Percentiles rank a stretch among this genome's conserved stretches.
Conservation (phyloP, 2,888 invertebrate genomes). For the Slavum lentiscoides region DNA sequence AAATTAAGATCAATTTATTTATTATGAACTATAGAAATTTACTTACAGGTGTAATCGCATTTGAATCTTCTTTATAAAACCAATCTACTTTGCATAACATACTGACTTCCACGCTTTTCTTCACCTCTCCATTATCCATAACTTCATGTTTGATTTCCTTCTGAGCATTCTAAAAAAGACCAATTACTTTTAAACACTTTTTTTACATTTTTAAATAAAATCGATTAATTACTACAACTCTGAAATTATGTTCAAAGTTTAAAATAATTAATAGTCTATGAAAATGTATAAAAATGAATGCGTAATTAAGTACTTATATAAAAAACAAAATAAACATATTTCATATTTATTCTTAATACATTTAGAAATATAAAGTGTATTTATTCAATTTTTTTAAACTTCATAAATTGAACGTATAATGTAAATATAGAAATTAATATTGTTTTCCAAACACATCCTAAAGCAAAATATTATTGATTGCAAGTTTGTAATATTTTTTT, state of each 20-base stretch:
- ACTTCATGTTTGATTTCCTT: slow-evolving; percentile 61
- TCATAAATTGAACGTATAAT: too few species aligned
- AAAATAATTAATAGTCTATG: too few species aligned
- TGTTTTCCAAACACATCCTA: not conserved
- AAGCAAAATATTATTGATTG: not conserved
- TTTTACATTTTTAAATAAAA: not conserved
- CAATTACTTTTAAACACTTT: slow-evolving; percentile 10
- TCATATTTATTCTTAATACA: too few species aligned
- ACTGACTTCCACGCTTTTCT: slow-evolving; percentile 68
- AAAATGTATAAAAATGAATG: too few species aligned
- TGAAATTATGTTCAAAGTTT: too few species aligned
- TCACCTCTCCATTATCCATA: slow-evolving; percentile 61
- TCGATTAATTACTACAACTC: not conserved
- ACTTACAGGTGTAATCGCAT: slow-evolving; percentile 59
- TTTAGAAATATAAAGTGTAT: too few species aligned
- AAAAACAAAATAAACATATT: too few species aligned
- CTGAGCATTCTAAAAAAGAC: slow-evolving; percentile 63
- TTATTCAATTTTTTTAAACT: too few species aligned
- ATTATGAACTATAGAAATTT: slow-evolving; percentile 4
- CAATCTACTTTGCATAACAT: slow-evolving; percentile 71
- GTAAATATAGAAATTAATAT: not conserved
- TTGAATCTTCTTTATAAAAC: slow-evolving; percentile 68
- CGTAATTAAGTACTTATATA: too few species aligned
- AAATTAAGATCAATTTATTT: slow-evolving; percentile 6
- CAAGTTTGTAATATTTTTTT: not conserved